phyloP scores from a whole-genome alignment of 2,797 vertebrate genomes.

The Hippocampus kuda region DNA sequence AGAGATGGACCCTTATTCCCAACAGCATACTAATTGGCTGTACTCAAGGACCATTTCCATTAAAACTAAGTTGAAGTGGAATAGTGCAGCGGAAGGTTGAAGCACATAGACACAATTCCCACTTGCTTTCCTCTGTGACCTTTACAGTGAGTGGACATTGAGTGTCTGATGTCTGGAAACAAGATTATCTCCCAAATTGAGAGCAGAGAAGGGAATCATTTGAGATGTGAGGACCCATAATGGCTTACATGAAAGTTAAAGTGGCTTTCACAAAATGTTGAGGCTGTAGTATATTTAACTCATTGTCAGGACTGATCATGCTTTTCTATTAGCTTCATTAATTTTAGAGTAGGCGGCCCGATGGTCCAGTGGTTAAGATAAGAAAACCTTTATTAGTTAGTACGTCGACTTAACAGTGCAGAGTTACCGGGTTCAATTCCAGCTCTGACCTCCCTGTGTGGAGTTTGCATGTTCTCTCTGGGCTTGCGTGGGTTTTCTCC shows the following conservation, averaged over 20 bases:
- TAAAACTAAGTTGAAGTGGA: conserved; percentile 16
- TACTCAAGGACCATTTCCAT: conserved; percentile 35
- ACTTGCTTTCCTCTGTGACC: background rate
- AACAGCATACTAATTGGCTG: conserved; percentile 45
- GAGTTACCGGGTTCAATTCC: no score
- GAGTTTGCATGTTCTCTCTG: no score
- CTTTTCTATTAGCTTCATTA: background rate
- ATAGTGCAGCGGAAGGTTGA: conserved; percentile 3
- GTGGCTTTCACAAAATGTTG: no score
- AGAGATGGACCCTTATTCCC: conserved; percentile 9
- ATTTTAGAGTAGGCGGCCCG: no score
- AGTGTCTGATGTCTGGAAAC: conserved; percentile 17
- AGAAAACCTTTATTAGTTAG: no score
- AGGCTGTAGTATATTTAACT: background rate
- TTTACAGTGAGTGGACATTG: conserved; percentile 19
- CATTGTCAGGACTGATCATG: background rate
- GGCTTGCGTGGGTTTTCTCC: no score
- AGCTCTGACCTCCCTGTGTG: no score
- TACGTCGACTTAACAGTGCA: no score
- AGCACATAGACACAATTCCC: background rate
- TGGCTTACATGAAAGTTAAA: no score
- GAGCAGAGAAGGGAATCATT: conserved; percentile 9
- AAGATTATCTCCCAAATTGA: conserved; percentile 19
- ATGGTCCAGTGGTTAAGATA: no score
- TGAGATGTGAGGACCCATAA: conserved; percentile 12